phyloP scores from a whole-genome alignment of 2,888 invertebrate species.

The Cerastis leucographa region DNA sequence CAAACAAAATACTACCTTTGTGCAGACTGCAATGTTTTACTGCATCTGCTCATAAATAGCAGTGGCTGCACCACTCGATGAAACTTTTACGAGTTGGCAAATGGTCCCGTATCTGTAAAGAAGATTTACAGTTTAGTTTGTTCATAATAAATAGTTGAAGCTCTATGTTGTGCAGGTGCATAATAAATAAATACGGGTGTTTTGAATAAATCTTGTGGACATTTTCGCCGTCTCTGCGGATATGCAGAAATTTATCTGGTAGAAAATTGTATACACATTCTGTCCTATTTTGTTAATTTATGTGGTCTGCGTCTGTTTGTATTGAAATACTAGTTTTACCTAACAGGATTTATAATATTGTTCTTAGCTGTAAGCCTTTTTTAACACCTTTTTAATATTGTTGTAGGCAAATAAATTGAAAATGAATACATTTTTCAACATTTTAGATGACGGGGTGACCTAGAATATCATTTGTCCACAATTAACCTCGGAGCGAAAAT shows the following conservation, averaged over 20 bases:
- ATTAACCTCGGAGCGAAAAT: neutral
- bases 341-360: too few relatives aligned
- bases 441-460: neutral
- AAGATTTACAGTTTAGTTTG: constrained; percentile 37
- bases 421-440: neutral
- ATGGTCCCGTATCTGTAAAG: constrained; percentile 34
- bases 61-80: constrained; percentile 17
- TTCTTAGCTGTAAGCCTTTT: too few relatives aligned
- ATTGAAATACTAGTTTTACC: neutral
- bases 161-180: constrained; percentile 1
- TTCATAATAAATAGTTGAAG: constrained; percentile 30
- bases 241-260: neutral
- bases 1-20: constrained; percentile 18
- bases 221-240: neutral
- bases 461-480: neutral
- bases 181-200: constrained; percentile 1
- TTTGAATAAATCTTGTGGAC: constrained; percentile 13
- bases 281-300: neutral
- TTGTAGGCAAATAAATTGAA: too few relatives aligned
- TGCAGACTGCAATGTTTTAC: constrained; percentile 12
- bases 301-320: neutral
- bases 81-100: constrained; percentile 48
- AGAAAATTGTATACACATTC: neutral
- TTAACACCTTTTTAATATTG: too few relatives aligned
- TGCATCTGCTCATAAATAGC: constrained; percentile 32